A percentile compares a stretch with the other conserved stretches of the same genome.
phyloP scores from a whole-genome alignment of 2,113 vertebrate genomes.

The Heterochromis multidens region DNA sequence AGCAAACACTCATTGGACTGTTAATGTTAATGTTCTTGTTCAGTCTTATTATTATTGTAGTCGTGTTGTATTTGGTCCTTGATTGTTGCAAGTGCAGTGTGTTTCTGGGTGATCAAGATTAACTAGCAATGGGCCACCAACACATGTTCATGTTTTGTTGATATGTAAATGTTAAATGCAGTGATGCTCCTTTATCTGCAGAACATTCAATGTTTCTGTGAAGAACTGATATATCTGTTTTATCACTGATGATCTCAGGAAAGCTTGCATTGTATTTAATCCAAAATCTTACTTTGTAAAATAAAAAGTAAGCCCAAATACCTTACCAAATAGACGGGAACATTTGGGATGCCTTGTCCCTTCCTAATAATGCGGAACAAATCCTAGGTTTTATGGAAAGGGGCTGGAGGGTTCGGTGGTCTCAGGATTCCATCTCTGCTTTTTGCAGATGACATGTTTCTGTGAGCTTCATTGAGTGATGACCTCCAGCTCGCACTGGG shows the following conservation, averaged over 20 bases:
- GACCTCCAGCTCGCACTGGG: neutral
- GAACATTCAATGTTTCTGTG: too few relatives aligned
- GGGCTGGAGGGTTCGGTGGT: neutral
- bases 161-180: neutral
- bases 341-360: neutral
- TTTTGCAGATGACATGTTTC: neutral
- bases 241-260: neutral
- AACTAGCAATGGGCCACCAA: neutral
- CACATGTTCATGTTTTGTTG: neutral
- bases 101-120: neutral
- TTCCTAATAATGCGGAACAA: neutral
- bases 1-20: neutral
- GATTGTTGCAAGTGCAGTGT: neutral
- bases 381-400: neutral
- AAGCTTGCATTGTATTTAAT: neutral
- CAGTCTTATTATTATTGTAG: neutral
- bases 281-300: neutral
- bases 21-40: neutral
- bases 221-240: too few relatives aligned
- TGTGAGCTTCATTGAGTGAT: neutral
- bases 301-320: neutral
- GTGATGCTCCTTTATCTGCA: neutral
- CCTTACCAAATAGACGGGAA: neutral
- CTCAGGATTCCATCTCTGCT: neutral
- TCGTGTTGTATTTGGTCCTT: neutral